Percentiles rank a stretch among this genome's conserved stretches.
Evolutionary conservation across 1,140 invertebrate species (phyloP).

Genomic region (Drosophila kepulauana): DNA sequence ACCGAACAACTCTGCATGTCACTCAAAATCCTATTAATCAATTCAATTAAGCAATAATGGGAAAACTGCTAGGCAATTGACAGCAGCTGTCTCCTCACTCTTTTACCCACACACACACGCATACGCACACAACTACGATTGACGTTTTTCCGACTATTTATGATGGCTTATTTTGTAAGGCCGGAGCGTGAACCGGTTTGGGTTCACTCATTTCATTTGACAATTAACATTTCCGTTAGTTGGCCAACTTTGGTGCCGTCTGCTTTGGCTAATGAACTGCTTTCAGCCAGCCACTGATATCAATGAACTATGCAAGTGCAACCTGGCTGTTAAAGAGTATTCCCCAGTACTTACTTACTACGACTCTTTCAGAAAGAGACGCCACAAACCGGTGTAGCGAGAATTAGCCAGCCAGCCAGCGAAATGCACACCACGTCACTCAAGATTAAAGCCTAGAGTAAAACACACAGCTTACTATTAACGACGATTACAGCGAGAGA

Average conservation of each 20-base stretch:
- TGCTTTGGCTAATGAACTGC: conserved; percentile 80
- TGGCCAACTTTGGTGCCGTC: conserved; percentile 82
- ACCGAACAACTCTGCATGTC: conserved; percentile 68
- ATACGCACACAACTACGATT: conserved; percentile 25
- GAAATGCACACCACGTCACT: conserved; percentile 13
- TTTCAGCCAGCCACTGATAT: conserved; percentile 54
- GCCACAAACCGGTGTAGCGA: conserved; percentile 61
- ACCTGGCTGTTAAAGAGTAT: neutral
- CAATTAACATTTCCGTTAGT: conserved; percentile 83
- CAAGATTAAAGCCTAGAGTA: conserved; percentile 24
- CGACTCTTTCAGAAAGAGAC: neutral
- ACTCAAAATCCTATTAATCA: conserved; percentile 82
- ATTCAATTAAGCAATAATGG: conserved; percentile 81
- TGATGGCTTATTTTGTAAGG: conserved; percentile 81
- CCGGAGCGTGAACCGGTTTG: conserved; percentile 58
- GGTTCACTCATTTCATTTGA: conserved; percentile 71
- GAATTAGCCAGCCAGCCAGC: conserved; percentile 39
- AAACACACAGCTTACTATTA: neutral
- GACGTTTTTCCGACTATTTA: conserved; percentile 75
- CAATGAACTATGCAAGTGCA: conserved; percentile 62
- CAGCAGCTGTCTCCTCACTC: conserved; percentile 21
- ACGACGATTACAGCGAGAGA: neutral
- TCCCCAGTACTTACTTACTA: neutral
- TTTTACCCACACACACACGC: conserved; percentile 46
- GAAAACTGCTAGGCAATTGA: conserved; percentile 75